These are phyloP conservation scores for Drosophila peninsularis DNA, from an alignment of 2,888 invertebrate genomes.

Conservation along the genomic window DNA sequence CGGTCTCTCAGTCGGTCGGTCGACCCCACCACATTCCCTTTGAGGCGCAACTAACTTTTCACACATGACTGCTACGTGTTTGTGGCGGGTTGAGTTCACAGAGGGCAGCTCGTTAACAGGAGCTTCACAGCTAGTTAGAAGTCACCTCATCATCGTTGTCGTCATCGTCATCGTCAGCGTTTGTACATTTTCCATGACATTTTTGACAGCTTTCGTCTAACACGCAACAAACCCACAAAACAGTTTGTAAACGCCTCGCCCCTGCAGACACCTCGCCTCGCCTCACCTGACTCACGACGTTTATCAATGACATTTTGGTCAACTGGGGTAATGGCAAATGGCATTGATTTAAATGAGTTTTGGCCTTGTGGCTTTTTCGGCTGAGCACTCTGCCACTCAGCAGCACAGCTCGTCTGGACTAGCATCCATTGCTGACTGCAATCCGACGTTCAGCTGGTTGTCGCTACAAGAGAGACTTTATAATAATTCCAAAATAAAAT, in stretches of 20 bases:
- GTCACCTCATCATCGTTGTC: slow-evolving; percentile 64
- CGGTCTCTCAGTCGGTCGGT: neutral
- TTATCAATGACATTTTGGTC: slow-evolving; percentile 64
- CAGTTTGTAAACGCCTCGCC: slow-evolving; percentile 50
- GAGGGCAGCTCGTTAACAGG: slow-evolving; percentile 74
- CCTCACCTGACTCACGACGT: slow-evolving; percentile 32
- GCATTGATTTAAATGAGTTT: slow-evolving; percentile 63
- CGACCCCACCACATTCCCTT: neutral
- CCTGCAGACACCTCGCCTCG: slow-evolving; percentile 3
- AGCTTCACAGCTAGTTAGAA: slow-evolving; percentile 80
- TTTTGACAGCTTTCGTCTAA: slow-evolving; percentile 61
- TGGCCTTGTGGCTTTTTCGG: slow-evolving; percentile 40
- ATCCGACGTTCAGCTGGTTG: neutral
- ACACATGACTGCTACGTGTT: slow-evolving; percentile 61
- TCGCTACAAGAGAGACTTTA: neutral
- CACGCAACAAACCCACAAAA: slow-evolving; percentile 63
- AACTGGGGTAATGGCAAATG: slow-evolving; percentile 52
- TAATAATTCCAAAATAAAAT: neutral
- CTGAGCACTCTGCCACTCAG: slow-evolving; percentile 6
- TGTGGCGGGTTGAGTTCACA: slow-evolving; percentile 23
- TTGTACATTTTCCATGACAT: slow-evolving; percentile 63
- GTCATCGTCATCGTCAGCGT: slow-evolving; percentile 31
- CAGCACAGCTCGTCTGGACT: neutral
- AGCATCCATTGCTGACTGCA: neutral
- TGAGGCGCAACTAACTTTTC: slow-evolving; percentile 49